Conservation (phyloP, 1,140 invertebrate genomes). For the Drosophila willistoni region DNA sequence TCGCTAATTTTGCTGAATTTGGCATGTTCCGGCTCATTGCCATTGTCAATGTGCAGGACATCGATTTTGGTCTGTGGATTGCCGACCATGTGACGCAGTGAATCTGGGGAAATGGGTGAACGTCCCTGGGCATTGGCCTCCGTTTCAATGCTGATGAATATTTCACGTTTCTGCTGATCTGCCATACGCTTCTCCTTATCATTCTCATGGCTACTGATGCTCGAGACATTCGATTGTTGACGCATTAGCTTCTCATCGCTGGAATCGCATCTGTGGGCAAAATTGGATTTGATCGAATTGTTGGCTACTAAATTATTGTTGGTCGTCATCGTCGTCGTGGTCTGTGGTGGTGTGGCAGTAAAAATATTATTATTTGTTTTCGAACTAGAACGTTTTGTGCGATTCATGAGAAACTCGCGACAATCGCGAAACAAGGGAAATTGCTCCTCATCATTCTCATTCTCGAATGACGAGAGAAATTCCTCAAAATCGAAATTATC, state of each 20-base stretch:
- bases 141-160: constrained; percentile 82
- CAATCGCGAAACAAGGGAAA: constrained; percentile 82
- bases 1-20: constrained; percentile 79
- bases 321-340: constrained; percentile 26
- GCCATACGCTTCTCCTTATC: constrained; percentile 29
- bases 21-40: constrained; percentile 68
- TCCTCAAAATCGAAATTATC: constrained; percentile 84
- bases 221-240: constrained; percentile 38
- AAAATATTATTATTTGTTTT: constrained; percentile 54
- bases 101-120: constrained; percentile 70
- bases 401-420: constrained; percentile 79
- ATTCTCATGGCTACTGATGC: constrained; percentile 22
- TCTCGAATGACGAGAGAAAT: constrained; percentile 84
- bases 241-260: constrained; percentile 49
- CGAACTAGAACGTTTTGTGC: constrained; percentile 71
- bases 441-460: constrained; percentile 83
- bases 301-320: constrained; percentile 16
- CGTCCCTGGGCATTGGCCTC: constrained; percentile 74
- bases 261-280: constrained; percentile 63
- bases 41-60: constrained; percentile 71
- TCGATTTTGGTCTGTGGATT: constrained; percentile 70
- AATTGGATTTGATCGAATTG: constrained; percentile 37
- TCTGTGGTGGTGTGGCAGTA: constrained; percentile 37
- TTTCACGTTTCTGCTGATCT: constrained; percentile 73
- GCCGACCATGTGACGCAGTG: constrained; percentile 75